These are phyloP conservation scores for Sycobia sp. DNA, from an alignment of 1,140 invertebrate genomes.

Conservation along the genomic window DNA sequence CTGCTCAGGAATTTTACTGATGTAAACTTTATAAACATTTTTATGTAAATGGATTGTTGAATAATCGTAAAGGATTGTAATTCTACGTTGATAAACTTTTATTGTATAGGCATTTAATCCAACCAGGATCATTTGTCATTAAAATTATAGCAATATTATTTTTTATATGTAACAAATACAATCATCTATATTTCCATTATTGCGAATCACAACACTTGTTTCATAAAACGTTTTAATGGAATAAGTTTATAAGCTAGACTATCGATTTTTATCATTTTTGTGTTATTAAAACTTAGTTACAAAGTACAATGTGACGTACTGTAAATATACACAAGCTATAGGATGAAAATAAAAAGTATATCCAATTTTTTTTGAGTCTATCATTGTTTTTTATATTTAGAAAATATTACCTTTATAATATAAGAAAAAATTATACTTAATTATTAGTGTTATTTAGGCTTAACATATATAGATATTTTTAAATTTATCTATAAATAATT, in stretches of 20 bases:
- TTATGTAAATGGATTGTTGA: conserved; percentile 34
- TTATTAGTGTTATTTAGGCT: no score
- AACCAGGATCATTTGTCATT: conserved; percentile 14
- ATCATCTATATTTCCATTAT: conserved; percentile 18
- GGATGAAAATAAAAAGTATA: conserved; percentile 32
- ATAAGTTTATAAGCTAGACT: conserved; percentile 19
- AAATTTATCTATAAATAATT: no score
- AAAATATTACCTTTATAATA: not conserved
- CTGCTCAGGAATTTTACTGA: conserved; percentile 29
- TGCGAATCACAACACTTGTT: conserved; percentile 14
- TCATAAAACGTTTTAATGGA: conserved; percentile 16
- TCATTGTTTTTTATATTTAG: conserved; percentile 13
- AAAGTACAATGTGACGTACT: conserved; percentile 28
- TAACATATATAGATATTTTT: no score
- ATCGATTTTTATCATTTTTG: conserved; percentile 21
- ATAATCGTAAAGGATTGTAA: conserved; percentile 29
- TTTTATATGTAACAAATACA: conserved; percentile 27
- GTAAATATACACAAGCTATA: conserved; percentile 25
- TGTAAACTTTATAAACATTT: conserved; percentile 27
- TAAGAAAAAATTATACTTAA: no score
- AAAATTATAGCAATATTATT: conserved; percentile 32
- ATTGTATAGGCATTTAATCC: conserved; percentile 18
- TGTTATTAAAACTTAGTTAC: conserved; percentile 9
- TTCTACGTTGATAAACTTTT: conserved; percentile 16
- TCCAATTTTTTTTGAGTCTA: conserved; percentile 7